phyloP scores from a whole-genome alignment of 2,113 vertebrate species.

The Lycocorax pyrrhopterus region DNA sequence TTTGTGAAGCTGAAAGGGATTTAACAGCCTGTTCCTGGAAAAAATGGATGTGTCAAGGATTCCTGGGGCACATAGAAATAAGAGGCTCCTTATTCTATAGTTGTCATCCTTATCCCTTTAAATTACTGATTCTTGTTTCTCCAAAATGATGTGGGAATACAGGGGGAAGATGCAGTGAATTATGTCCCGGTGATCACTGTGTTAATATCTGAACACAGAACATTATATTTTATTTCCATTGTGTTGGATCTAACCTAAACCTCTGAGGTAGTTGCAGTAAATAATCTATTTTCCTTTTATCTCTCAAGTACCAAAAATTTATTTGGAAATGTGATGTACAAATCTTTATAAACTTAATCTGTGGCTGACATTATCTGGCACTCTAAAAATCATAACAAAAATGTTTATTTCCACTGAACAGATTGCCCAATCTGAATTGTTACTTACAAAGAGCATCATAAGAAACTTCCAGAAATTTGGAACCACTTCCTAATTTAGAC shows the following conservation, averaged over 20 bases:
- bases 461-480: background rate
- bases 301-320: background rate
- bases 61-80: background rate
- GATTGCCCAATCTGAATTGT: background rate
- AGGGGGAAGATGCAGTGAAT: background rate
- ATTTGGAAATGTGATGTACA: background rate
- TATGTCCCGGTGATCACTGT: background rate
- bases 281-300: background rate
- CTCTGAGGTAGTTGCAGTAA: background rate
- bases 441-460: background rate
- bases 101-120: background rate
- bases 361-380: background rate
- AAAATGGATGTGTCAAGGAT: background rate
- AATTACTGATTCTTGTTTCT: background rate
- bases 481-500: background rate
- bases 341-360: background rate
- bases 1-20: constrained; percentile 7
- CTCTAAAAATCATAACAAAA: background rate
- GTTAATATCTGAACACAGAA: background rate
- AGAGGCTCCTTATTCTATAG: background rate
- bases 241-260: background rate
- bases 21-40: background rate
- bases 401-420: background rate
- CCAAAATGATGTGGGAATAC: background rate
- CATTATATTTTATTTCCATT: background rate